These are phyloP conservation scores for Myathropa florea DNA, from an alignment of 2,888 invertebrate genomes.

Conservation along the genomic window DNA sequence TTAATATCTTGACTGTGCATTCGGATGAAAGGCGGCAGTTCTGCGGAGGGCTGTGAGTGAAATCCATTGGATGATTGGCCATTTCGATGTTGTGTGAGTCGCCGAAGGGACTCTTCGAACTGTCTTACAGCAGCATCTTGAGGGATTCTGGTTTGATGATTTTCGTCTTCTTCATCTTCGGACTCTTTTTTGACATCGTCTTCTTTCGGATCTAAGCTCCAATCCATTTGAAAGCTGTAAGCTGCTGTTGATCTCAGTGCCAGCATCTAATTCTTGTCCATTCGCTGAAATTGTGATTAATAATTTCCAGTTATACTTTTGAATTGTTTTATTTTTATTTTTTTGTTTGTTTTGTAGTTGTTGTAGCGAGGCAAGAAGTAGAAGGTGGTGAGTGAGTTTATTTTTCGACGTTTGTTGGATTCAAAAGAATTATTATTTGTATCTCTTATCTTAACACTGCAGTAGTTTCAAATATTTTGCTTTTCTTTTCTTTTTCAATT, in stretches of 20 bases:
- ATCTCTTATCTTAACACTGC: slow-evolving; percentile 17
- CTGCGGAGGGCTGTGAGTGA: background rate
- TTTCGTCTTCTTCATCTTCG: slow-evolving; percentile 82
- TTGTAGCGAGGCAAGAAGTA: slow-evolving; percentile 57
- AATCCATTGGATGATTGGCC: slow-evolving; percentile 21
- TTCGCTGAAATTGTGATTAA: slow-evolving; percentile 69
- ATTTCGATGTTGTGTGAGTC: background rate
- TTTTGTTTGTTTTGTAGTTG: slow-evolving; percentile 19
- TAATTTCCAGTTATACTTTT: slow-evolving; percentile 62
- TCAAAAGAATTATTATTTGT: slow-evolving; percentile 9
- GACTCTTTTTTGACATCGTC: slow-evolving; percentile 78
- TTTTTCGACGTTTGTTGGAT: slow-evolving; percentile 27
- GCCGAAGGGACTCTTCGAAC: slow-evolving; percentile 91
- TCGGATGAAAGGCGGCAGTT: background rate
- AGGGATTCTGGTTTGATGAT: background rate
- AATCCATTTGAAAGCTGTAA: slow-evolving; percentile 61
- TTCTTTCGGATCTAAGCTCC: slow-evolving; percentile 76
- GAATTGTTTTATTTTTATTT: slow-evolving; percentile 29
- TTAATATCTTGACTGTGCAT: background rate
- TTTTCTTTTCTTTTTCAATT: background rate
- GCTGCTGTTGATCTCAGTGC: slow-evolving; percentile 26
- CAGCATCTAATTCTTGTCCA: slow-evolving; percentile 65
- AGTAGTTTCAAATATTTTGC: slow-evolving; percentile 11
- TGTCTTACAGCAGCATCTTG: slow-evolving; percentile 88
- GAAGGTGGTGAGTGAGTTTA: slow-evolving; percentile 67